These are phyloP conservation scores for Trididemnum clinides DNA, from an alignment of 23 tunicate species.

Conservation along the genomic window DNA sequence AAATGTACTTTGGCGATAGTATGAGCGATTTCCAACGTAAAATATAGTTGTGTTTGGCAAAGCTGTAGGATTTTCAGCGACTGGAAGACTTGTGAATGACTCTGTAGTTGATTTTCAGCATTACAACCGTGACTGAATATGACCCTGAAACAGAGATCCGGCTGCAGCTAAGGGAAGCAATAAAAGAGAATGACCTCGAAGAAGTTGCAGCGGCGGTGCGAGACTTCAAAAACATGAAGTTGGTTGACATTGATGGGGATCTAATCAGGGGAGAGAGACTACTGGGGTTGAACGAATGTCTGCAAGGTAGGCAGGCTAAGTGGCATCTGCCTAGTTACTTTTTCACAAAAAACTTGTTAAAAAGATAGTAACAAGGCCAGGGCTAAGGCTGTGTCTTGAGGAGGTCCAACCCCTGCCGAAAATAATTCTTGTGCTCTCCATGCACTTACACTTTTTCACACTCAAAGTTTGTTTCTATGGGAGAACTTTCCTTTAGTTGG, in stretches of 20 bases:
- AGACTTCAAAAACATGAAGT: constrained; percentile 44
- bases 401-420: background rate
- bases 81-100: no score
- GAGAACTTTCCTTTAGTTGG: no score
- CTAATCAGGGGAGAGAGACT: constrained; percentile 56
- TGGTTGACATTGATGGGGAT: constrained; percentile 70
- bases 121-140: background rate
- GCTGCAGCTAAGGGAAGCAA: constrained; percentile 49
- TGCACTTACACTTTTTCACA: no score
- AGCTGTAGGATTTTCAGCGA: no score
- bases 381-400: background rate
- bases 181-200: constrained; percentile 28
- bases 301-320: constrained; percentile 68
- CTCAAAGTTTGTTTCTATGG: no score
- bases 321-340: no score
- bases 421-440: background rate
- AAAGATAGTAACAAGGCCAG: no score
- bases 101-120: no score
- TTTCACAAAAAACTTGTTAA: no score
- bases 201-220: constrained; percentile 29
- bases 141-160: constrained; percentile 35
- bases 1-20: no score
- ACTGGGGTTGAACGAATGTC: constrained; percentile 59
- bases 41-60: no score
- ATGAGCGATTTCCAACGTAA: no score